Evolutionary conservation across 2,113 vertebrate species (phyloP).

Genomic region (rat (Rattus norvegicus)): DNA sequence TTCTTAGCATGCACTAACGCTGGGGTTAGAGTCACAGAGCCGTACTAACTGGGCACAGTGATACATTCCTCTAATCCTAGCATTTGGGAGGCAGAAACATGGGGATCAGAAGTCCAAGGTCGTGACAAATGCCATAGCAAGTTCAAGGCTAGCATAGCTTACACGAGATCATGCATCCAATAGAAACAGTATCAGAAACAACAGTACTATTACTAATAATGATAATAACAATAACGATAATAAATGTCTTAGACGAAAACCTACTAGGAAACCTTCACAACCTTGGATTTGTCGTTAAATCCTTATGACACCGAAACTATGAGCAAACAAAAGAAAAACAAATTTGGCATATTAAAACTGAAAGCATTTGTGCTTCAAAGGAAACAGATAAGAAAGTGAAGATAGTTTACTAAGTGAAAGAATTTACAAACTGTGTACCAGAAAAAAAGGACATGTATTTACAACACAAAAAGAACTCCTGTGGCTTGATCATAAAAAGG

Average conservation of each 20-base stretch:
- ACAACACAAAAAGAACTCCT: slow-evolving; percentile 36
- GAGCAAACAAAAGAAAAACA: background rate
- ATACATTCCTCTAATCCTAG: too few relatives aligned
- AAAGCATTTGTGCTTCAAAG: slow-evolving; percentile 8
- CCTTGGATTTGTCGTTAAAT: background rate
- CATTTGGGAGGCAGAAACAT: background rate
- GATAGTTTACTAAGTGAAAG: background rate
- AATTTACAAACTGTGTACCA: background rate
- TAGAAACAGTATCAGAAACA: too few relatives aligned
- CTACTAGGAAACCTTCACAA: background rate
- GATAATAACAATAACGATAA: background rate
- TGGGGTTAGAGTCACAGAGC: background rate
- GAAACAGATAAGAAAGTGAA: slow-evolving; percentile 1
- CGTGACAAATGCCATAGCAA: background rate
- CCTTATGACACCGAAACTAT: background rate
- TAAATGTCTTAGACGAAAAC: slow-evolving; percentile 14
- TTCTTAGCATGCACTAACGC: background rate
- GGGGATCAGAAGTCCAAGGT: background rate
- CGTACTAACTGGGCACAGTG: background rate
- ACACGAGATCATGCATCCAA: background rate
- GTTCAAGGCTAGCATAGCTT: background rate
- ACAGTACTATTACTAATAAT: background rate
- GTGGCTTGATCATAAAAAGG: background rate
- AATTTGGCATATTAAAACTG: background rate
- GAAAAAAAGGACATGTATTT: background rate